These are phyloP conservation scores for Gymnoscopelus microlampas DNA, from an alignment of 2,797 vertebrate species.

Conservation along the genomic window DNA sequence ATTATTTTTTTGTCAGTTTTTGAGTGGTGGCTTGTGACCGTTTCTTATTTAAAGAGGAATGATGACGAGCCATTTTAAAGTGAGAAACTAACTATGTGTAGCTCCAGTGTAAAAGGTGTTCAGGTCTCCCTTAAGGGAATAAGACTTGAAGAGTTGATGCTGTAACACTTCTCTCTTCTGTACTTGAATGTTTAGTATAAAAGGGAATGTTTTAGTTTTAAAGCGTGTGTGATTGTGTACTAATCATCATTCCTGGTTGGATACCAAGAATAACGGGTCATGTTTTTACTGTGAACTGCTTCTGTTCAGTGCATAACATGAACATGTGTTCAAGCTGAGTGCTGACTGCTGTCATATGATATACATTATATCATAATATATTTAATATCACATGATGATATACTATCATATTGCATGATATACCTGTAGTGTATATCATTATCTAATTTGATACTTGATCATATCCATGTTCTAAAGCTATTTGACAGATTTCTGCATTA, in stretches of 20 bases:
- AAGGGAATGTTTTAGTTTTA: conserved; percentile 44
- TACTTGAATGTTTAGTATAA: conserved; percentile 38
- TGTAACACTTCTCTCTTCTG: conserved; percentile 47
- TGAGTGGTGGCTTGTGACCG: not conserved
- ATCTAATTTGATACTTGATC: conserved; percentile 33
- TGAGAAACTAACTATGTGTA: not conserved
- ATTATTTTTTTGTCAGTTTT: too few species aligned
- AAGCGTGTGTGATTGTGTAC: conserved; percentile 36
- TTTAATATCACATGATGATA: too few species aligned
- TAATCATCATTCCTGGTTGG: conserved; percentile 29
- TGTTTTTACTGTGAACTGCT: conserved; percentile 65
- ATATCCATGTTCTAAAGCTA: conserved; percentile 36
- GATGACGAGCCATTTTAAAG: not conserved
- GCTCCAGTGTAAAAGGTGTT: not conserved
- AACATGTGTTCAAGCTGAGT: conserved; percentile 38
- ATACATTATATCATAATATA: not conserved
- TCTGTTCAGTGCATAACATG: conserved; percentile 11
- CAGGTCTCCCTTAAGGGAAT: conserved; percentile 34
- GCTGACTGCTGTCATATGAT: conserved; percentile 27
- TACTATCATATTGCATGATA: too few species aligned
- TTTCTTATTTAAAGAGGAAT: not conserved
- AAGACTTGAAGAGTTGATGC: not conserved
- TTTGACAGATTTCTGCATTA: conserved; percentile 51
- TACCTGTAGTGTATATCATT: conserved; percentile 3
- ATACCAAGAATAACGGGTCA: conserved; percentile 20